Percentiles rank a stretch among this genome's conserved stretches.
Evolutionary conservation across 2,888 invertebrate genomes (phyloP).

Genomic region (Drosophila parthenogenetica): DNA sequence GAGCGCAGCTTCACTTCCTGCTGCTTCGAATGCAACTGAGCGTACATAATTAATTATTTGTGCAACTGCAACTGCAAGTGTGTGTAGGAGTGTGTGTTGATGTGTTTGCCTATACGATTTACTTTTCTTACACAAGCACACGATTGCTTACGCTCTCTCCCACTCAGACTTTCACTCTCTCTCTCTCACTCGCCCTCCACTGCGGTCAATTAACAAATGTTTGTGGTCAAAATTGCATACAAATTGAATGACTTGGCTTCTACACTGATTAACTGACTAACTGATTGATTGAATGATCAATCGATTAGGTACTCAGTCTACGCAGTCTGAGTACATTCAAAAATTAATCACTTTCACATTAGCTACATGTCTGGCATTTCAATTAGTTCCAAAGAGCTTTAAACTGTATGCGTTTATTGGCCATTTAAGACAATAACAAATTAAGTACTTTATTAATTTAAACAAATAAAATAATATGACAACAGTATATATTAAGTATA

Average conservation of each 20-base stretch:
- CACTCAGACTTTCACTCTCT: constrained; percentile 2
- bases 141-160: neutral
- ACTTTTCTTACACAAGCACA: constrained; percentile 46
- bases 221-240: constrained; percentile 74
- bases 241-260: constrained; percentile 69
- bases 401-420: neutral
- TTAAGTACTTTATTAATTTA: too few species aligned
- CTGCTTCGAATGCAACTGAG: constrained; percentile 63
- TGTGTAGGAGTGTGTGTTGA: neutral
- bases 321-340: constrained; percentile 16
- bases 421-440: neutral
- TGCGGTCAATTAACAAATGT: constrained; percentile 75
- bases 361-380: constrained; percentile 23
- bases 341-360: constrained; percentile 42
- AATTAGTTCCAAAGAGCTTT: constrained; percentile 19
- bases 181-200: neutral
- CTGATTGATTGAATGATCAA: constrained; percentile 54
- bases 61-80: constrained; percentile 29
- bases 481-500: too few species aligned
- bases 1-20: constrained; percentile 65
- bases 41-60: constrained; percentile 75
- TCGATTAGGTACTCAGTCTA: constrained; percentile 40
- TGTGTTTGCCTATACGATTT: constrained; percentile 46
- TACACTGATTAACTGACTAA: constrained; percentile 46
- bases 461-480: too few species aligned